These are phyloP conservation scores for Tragelaphus buxtoni DNA, from an alignment of 2,113 vertebrate species.

Conservation along the genomic window DNA sequence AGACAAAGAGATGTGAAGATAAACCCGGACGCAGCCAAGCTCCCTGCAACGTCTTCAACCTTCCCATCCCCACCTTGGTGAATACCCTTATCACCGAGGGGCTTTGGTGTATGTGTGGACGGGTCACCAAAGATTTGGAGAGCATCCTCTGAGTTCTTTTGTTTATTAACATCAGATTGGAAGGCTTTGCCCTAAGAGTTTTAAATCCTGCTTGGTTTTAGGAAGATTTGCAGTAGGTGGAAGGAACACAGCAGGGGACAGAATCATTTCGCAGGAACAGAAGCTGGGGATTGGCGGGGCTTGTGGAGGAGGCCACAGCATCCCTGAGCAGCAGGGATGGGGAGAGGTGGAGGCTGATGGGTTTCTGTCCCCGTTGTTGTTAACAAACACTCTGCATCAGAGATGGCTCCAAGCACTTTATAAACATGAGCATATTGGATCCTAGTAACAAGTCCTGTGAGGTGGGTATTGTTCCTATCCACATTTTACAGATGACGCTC, in stretches of 20 bases:
- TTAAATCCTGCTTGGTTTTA: not conserved
- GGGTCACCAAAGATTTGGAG: not conserved
- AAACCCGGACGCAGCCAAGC: constrained; percentile 14
- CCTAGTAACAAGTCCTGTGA: not conserved
- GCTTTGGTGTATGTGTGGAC: no score
- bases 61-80: not conserved
- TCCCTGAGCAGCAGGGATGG: not conserved
- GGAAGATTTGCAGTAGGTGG: not conserved
- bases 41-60: not conserved
- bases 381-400: not conserved
- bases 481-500: not conserved
- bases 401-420: not conserved
- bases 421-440: not conserved
- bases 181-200: not conserved
- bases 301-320: not conserved
- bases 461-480: not conserved
- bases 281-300: not conserved
- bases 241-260: not conserved
- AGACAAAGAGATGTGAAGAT: constrained; percentile 72
- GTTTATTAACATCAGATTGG: not conserved
- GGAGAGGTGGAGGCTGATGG: not conserved
- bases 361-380: not conserved
- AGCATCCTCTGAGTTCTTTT: not conserved
- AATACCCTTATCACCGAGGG: not conserved
- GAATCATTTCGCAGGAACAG: not conserved